Percentiles rank a stretch among this genome's conserved stretches.
These are phyloP conservation scores for Galeruca laticollis DNA, from an alignment of 2,888 invertebrate species.

Conservation along the genomic window DNA sequence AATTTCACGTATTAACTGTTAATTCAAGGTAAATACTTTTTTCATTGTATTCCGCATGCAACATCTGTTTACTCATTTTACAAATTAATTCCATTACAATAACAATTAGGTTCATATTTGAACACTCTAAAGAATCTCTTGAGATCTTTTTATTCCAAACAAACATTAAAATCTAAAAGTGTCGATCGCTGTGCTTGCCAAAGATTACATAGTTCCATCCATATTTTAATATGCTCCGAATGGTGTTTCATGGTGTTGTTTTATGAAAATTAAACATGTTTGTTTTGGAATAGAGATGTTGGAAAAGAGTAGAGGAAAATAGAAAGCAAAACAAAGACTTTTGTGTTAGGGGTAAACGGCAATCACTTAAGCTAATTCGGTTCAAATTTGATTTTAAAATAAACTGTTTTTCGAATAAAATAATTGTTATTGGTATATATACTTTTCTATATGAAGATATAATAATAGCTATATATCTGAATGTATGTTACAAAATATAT, in stretches of 20 bases:
- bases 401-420: too few species aligned
- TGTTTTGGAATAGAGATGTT: constrained; percentile 27
- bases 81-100: too few species aligned
- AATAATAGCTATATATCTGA: too few species aligned
- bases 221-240: constrained; percentile 28
- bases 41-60: too few species aligned
- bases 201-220: constrained; percentile 25
- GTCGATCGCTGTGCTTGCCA: constrained; percentile 10
- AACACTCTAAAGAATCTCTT: neutral
- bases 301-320: neutral
- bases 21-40: too few species aligned
- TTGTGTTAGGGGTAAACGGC: neutral
- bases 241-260: constrained; percentile 25
- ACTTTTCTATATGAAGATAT: too few species aligned
- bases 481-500: too few species aligned
- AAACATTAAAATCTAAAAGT: constrained; percentile 25
- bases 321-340: constrained; percentile 14
- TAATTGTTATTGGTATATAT: too few species aligned
- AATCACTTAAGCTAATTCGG: neutral
- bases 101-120: neutral
- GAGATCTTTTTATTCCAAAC: neutral
- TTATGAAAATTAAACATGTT: constrained; percentile 30
- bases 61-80: too few species aligned
- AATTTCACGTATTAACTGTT: too few species aligned
- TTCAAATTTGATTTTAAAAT: neutral